phyloP scores from a whole-genome alignment of 2,113 vertebrate species.

The Tragelaphus buxtoni region DNA sequence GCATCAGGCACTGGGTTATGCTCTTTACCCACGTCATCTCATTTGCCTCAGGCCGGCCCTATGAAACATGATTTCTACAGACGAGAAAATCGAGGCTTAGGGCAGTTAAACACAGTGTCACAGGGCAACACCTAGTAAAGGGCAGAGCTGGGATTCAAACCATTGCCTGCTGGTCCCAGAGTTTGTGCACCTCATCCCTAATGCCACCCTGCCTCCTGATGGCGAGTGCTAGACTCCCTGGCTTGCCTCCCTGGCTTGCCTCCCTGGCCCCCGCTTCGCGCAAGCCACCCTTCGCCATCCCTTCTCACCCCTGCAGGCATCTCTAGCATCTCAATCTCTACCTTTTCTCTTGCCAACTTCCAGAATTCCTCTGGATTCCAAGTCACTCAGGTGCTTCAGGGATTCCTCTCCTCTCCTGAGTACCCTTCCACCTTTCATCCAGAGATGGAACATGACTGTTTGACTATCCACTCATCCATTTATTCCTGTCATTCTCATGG shows the following conservation, averaged over 20 bases:
- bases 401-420: background rate
- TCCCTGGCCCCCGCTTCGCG: fast-evolving
- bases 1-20: background rate
- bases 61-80: background rate
- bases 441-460: background rate
- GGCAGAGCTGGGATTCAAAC: background rate
- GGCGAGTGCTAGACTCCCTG: fast-evolving
- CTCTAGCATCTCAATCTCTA: background rate
- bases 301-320: background rate
- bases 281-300: background rate
- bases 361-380: background rate
- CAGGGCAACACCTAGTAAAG: background rate
- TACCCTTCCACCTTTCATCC: background rate
- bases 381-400: too few relatives aligned
- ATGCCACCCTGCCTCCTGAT: background rate
- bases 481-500: background rate
- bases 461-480: background rate
- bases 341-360: background rate
- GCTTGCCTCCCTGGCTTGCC: background rate
- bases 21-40: background rate
- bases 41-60: background rate
- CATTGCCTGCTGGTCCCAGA: background rate
- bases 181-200: fast-evolving
- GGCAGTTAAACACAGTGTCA: background rate
- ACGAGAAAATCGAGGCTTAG: background rate